Base-by-base conservation (phyloP, 2,888 invertebrate genomes). In the Scaptomyza reducta region DNA sequence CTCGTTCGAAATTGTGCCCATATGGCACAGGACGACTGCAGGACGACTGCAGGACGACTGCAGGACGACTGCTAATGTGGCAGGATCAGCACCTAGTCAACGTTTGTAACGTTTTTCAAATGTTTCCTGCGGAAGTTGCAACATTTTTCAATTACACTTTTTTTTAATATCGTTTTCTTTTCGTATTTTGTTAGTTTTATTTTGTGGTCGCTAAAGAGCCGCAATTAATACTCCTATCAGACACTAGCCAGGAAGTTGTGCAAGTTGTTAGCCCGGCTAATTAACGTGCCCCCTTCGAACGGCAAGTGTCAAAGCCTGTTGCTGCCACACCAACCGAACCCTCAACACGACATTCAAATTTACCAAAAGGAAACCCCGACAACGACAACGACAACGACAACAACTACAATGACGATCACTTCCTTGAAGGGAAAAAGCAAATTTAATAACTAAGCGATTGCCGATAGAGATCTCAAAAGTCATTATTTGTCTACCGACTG, bases 231-330 rank as follows among this genome's bases (percentile, higher is more conserved):
- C 64, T 31, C 35, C 41, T 51, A 70, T 62, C 38, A 45, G 51
- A 44, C 50, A 56, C 55, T 60, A 3, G 47, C 62, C 81, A 87
- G 81, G 81, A 81, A 81, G 81, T 81, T 60, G 71, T 35, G 44
- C 77, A 69, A 76, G 62, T 65, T 68, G 77, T 61, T 51, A 61
- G 65, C 40, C 57, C 33, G 63, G 65, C 61, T 86, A 86, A 81
- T 86, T 81, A 81, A 74, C 83, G 46, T 56, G 47, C 31, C 47
- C 13, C 31, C 6, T 10, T n/a, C 7, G 11, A 7, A 4, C 11
- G 18, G 69, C 84, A 79, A 79, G 79, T 86, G 75, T 70, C 35
- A 77, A 61, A 64, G 81, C 81, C 80, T 81, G 87, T 87, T 86
- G 81, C 77, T 73, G 49, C 31, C 47, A 38, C n/a, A 53, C 55